Evolutionary conservation across 2,888 invertebrate genomes (phyloP), one percentile per base, ranked within the genome.

Genomic region (Calephelis perditalis): DNA sequence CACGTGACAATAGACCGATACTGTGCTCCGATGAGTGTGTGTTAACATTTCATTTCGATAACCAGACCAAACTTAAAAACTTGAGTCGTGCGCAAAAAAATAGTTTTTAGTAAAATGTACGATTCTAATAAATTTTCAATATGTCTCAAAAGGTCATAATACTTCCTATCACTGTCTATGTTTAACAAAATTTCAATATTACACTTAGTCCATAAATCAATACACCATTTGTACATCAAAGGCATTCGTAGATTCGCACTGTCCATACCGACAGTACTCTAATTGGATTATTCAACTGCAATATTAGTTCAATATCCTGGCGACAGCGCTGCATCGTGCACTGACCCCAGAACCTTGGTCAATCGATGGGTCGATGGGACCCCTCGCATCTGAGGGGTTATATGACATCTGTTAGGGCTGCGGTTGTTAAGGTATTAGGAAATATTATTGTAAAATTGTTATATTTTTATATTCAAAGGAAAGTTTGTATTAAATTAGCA

Each of bases 231-330:
- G 67, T 61, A 65, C 72, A 81, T 82, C 82, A 83, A 83, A 83
- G 81, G 76, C 72, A 70, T 70, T 68, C 67, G 65, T 69, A 71
- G 65, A 73, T 72, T 69, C 76, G 74, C 72, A 72, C 63, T 54
- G 58, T 70, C 65, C 57, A 45, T 70, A 69, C 72, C 73, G 74
- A 73, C 73, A 72, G 76, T 72, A 68, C 68, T 71, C 81, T 84
- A 84, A 86, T 85, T 84, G 84, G 80, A 84, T 84, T 84, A 82
- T 78, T 76, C 75, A 75, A 76, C 75, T 78, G 77, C 78, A 77
- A 82, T 83, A 86, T 84, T 82, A 84, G 79, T 79, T 74, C 78
- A 79, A 82, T 82, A 81, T 81, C 74, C 74, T 65, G 70, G 73
- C 74, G 77, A 52, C 52, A 52, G 26, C 52, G 52, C 35, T 52